These are phyloP conservation scores for Chlamydotis undulata DNA, from an alignment of 2,113 vertebrate genomes.

Conservation along the genomic window DNA sequence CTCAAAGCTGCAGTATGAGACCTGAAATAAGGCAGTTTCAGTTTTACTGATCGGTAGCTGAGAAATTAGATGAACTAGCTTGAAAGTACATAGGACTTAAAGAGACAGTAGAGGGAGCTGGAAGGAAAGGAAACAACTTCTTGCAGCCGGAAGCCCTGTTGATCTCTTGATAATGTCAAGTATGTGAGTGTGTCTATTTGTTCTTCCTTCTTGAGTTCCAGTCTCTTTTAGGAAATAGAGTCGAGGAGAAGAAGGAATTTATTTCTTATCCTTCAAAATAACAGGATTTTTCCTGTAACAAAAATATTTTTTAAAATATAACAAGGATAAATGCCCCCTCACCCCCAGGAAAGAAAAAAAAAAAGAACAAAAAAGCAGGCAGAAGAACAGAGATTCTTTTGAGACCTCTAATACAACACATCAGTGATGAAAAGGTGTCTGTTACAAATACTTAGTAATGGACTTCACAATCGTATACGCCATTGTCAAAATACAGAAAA, in stretches of 20 bases:
- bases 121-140: background rate
- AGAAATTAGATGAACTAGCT: background rate
- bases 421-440: background rate
- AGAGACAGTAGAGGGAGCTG: conserved; percentile 36
- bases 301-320: background rate
- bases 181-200: background rate
- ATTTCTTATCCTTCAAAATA: background rate
- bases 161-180: background rate
- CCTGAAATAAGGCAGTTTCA: background rate
- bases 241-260: background rate
- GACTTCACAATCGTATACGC: background rate
- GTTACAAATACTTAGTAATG: background rate
- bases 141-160: background rate
- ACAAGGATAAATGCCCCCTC: background rate
- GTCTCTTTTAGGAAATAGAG: background rate
- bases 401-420: background rate
- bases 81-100: background rate
- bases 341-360: background rate
- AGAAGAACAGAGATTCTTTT: background rate
- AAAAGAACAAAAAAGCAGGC: background rate
- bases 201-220: background rate
- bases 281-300: background rate
- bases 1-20: background rate
- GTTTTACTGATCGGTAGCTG: background rate
- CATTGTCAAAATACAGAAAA: background rate